Percentiles rank a stretch among this genome's conserved stretches.
Evolutionary conservation across 2,113 vertebrate genomes (phyloP).

Genomic region (Gobio gobio): DNA sequence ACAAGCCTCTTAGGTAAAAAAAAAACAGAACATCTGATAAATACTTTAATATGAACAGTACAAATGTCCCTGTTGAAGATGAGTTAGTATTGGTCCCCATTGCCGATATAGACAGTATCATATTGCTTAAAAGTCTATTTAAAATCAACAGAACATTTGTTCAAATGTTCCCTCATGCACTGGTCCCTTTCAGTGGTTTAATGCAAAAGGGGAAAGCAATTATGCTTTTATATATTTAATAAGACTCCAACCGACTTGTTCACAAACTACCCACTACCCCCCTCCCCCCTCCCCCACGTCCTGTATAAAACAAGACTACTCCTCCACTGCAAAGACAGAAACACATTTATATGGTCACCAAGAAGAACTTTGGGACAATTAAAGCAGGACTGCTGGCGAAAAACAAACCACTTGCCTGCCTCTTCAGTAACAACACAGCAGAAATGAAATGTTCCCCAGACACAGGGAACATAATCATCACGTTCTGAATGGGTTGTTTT

Average conservation of each 20-base stretch:
- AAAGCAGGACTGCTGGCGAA: not conserved
- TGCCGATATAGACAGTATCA: conserved; percentile 45
- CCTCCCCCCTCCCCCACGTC: not conserved
- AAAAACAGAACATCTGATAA: conserved; percentile 66
- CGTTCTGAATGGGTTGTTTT: conserved; percentile 21
- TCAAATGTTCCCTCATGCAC: conserved; percentile 3
- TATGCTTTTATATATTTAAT: conserved; percentile 5
- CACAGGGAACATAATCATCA: conserved; percentile 20
- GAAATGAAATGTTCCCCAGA: conserved; percentile 14
- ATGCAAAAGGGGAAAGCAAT: not conserved
- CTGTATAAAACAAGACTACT: conserved; percentile 14
- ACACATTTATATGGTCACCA: not conserved
- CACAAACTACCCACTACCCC: not conserved
- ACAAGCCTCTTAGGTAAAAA: conserved; percentile 70
- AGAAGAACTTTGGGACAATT: conserved; percentile 15
- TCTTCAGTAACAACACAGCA: conserved; percentile 33
- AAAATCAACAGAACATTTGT: conserved; percentile 8
- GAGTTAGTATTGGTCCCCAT: conserved; percentile 67
- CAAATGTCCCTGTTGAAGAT: conserved; percentile 59
- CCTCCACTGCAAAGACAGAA: conserved; percentile 26
- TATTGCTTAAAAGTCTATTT: conserved; percentile 57
- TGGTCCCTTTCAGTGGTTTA: not conserved
- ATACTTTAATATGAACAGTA: conserved; percentile 72
- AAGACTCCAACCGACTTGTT: not conserved
- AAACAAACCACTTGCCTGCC: not conserved